phyloP scores from a whole-genome alignment of 2,797 vertebrate genomes.

The Poecilia wingei region DNA sequence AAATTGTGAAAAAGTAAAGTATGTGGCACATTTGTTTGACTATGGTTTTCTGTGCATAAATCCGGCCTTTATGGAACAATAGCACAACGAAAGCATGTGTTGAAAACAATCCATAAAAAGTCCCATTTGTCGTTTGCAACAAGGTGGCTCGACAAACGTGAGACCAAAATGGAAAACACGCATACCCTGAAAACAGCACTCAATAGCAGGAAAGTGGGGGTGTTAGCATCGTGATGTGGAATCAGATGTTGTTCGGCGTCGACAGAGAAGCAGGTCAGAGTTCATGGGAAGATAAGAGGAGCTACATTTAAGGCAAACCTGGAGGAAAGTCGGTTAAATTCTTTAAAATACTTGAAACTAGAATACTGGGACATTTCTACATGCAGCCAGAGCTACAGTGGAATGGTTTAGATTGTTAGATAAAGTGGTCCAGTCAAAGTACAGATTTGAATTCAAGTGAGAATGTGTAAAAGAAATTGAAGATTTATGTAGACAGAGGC shows the following conservation, averaged over 20 bases:
- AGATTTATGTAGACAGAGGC: neutral
- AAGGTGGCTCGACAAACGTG: neutral
- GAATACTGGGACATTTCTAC: neutral
- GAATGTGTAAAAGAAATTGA: neutral
- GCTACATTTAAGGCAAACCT: neutral
- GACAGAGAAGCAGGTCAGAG: neutral
- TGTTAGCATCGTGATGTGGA: neutral
- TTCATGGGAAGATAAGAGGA: neutral
- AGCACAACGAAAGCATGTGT: neutral
- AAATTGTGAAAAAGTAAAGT: neutral
- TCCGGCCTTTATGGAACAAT: neutral
- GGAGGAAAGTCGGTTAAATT: neutral
- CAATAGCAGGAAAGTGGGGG: neutral
- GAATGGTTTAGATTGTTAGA: neutral
- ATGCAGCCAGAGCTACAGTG: neutral
- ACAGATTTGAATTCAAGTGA: neutral
- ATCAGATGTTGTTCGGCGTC: neutral
- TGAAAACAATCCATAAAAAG: neutral
- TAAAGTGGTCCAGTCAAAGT: neutral
- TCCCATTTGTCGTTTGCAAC: neutral
- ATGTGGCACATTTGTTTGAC: neutral
- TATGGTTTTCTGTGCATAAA: neutral
- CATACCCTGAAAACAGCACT: neutral
- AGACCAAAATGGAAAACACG: neutral
- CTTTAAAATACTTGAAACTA: neutral